Conservation (phyloP, 1,140 invertebrate species). For the Lanistes nyassanus region DNA sequence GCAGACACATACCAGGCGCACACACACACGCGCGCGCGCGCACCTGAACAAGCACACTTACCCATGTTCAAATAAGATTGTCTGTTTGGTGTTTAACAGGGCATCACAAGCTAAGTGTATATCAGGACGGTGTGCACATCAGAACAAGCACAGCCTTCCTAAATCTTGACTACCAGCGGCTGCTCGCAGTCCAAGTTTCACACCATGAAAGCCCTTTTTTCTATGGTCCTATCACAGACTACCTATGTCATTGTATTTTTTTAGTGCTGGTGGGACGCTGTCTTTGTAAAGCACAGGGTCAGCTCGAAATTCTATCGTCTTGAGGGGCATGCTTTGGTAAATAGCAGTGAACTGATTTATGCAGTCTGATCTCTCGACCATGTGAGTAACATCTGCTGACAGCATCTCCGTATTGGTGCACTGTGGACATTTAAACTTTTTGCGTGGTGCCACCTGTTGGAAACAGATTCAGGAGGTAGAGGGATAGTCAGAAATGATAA, state of each 20-base stretch:
- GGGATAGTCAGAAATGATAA: no score
- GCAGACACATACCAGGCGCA: no score
- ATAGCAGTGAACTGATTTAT: conserved; percentile 86
- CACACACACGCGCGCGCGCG: no score
- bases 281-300: conserved; percentile 95
- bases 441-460: conserved; percentile 85
- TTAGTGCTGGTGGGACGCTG: conserved; percentile 85
- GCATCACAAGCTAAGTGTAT: no score
- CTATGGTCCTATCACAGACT: conserved; percentile 73
- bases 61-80: no score
- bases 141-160: no score
- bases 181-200: no score
- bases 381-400: conserved; percentile 88
- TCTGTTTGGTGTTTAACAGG: no score
- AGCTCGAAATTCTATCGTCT: conserved; percentile 90
- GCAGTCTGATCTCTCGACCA: conserved; percentile 92
- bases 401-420: conserved; percentile 94
- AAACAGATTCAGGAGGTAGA: background rate
- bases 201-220: background rate
- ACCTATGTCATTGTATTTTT: conserved; percentile 91
- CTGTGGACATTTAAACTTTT: conserved; percentile 97
- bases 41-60: no score
- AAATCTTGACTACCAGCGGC: no score
- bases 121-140: no score
- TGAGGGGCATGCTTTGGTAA: conserved; percentile 89